Evolutionary conservation across 53 echinoderm and acorn worm genomes (phyloP).

Genomic region (Henricia sp.): DNA sequence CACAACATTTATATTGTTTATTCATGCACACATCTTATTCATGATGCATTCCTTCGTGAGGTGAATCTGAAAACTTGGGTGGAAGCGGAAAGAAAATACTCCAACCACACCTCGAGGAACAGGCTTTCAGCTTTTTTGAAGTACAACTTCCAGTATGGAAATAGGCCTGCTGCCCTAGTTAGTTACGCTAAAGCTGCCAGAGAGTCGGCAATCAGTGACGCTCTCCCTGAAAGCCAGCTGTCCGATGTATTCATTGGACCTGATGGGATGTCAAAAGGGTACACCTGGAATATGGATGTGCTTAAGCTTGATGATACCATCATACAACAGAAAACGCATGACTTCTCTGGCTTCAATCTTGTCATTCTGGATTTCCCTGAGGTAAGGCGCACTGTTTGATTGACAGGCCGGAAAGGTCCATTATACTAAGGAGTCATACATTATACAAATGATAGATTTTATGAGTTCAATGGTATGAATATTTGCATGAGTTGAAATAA

Average conservation of each 20-base stretch:
- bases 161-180: conserved; percentile 23
- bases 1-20: no score
- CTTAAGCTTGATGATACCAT: conserved; percentile 27
- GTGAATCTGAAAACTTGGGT: conserved; percentile 19
- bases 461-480: not conserved
- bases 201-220: not conserved
- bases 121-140: conserved; percentile 37
- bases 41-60: conserved; percentile 16
- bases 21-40: conserved; percentile 6
- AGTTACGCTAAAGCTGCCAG: conserved; percentile 17
- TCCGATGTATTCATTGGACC: conserved; percentile 16
- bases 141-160: conserved; percentile 20
- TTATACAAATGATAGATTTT: not conserved
- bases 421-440: not conserved
- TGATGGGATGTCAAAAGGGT: not conserved
- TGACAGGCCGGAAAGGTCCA: not conserved
- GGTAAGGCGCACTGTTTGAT: conserved; percentile 3
- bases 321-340: conserved; percentile 10
- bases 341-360: not conserved
- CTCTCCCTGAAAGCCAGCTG: conserved; percentile 5
- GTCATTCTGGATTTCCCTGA: conserved; percentile 20
- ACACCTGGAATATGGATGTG: conserved; percentile 1
- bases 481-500: no score
- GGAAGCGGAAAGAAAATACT: not conserved
- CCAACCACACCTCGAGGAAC: conserved; percentile 18